Evolutionary conservation across 1,140 invertebrate species (phyloP).

Genomic region (Philaenus spumarius): DNA sequence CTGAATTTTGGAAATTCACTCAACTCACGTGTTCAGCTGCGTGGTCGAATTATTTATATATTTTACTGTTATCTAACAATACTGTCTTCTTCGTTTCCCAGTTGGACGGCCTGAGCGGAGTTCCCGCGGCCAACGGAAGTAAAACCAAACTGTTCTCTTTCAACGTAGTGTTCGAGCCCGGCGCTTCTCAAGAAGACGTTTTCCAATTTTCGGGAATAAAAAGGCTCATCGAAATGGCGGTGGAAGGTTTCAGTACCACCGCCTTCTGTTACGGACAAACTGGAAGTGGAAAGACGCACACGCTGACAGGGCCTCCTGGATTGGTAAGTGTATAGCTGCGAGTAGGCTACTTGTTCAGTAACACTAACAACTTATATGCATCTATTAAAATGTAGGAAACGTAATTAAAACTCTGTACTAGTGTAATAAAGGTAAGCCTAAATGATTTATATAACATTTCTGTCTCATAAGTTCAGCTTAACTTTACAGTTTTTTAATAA

Average conservation of each 20-base stretch:
- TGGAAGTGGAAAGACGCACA: slow-evolving; percentile 93
- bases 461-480: no score
- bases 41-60: no score
- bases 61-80: no score
- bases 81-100: no score
- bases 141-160: slow-evolving; percentile 76
- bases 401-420: neutral
- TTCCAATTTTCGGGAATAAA: slow-evolving; percentile 62
- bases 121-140: slow-evolving; percentile 41
- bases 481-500: no score
- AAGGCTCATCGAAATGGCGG: slow-evolving; percentile 82
- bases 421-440: neutral
- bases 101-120: slow-evolving; percentile 28
- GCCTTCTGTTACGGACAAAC: slow-evolving; percentile 96
- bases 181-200: slow-evolving; percentile 66
- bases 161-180: slow-evolving; percentile 84
- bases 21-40: no score
- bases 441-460: no score
- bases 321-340: slow-evolving; percentile 51
- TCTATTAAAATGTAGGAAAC: slow-evolving; percentile 19
- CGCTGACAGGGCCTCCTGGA: slow-evolving; percentile 84
- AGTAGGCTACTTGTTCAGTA: neutral
- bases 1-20: no score
- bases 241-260: slow-evolving; percentile 90
- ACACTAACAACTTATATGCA: no score